Evolutionary conservation across 23 tunicate genomes (phyloP), one percentile per base, ranked within the genome.

Genomic region (Trididemnum clinides): DNA sequence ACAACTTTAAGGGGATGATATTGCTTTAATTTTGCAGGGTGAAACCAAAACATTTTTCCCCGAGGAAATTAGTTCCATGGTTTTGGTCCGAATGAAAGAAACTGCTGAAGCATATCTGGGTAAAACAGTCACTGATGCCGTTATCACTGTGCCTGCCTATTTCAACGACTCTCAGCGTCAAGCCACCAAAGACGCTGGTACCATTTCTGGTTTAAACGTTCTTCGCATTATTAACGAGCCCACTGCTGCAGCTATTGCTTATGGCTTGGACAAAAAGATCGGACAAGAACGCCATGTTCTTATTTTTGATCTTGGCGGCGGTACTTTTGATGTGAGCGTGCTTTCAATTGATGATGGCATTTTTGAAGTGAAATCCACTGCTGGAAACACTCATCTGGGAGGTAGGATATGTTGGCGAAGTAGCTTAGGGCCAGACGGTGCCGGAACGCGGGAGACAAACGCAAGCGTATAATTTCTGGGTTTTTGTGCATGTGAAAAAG

Each of bases 381-480:
- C 96, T 87, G 96, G 96, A 58, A 86, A 91, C 81, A 91, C 96
- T 30, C 96, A 91, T 74, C 65, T 91, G 22, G 96, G 96, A 86
- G 96, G 94, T 89, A 2, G 25, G 66, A n/a, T n/a, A n/a, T n/a
- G n/a, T n/a, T n/a, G n/a, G n/a, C n/a, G n/a, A n/a, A n/a, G n/a
- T n/a, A n/a, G n/a, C n/a, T n/a, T n/a, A n/a, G n/a, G n/a, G n/a
- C n/a, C n/a, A n/a, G n/a, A n/a, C n/a, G n/a, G n/a, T n/a, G n/a
- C n/a, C n/a, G n/a, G n/a, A n/a, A n/a, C n/a, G n/a, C n/a, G n/a
- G n/a, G n/a, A n/a, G n/a, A n/a, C n/a, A n/a, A n/a, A n/a, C n/a
- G n/a, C n/a, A n/a, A n/a, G n/a, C n/a, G n/a, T n/a, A n/a, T n/a
- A n/a, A n/a, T n/a, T n/a, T n/a, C n/a, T n/a, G n/a, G n/a, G n/a